Base-by-base conservation (phyloP, 2,113 vertebrate species). In the Chrysemys picta region DNA sequence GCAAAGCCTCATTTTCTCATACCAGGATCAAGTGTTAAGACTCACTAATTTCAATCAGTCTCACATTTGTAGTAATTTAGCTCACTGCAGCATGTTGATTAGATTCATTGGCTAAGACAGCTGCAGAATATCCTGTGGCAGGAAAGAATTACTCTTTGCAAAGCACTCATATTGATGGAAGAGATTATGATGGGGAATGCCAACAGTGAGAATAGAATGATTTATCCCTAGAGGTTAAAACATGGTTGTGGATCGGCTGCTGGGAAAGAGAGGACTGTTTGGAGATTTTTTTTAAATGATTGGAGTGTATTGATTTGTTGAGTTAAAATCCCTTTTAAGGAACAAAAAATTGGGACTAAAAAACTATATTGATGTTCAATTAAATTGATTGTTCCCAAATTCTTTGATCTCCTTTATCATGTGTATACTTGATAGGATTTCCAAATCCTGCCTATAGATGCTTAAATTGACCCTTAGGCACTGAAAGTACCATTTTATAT, bases 1-100 rank as follows among this genome's bases (percentile, higher is more conserved):
- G 89, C 82, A 85, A 88, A 93, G 6, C 53, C 80, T 90, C 9
- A 1, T 76, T 96, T 97, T 94, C 76, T 95, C 88, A 92, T 84
- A 85, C 87, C 86, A 88, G 76, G 95, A 85, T 91, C 90, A 93
- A 96, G 92, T 94, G 91, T 87, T 91, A 50, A 54, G 93, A 96
- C 90, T 91, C 86, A 88, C 94, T 97, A 52, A 97, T 95, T 97
- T 94, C 94, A 97, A 94, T 97, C 97, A 97, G 83, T 80, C 4
- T 85, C 54, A 80, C 79, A 80, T 38, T 0, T 35, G 59, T 87
- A 94, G 96, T 90, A 90, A 97, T 90, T 90, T 89, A 90, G 45
- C 93, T 97, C 97, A 85, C 97, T 95, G 88, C 97, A 94, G 97
- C 95, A 96, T 94, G 97, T 65, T 98, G 97, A 98, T 98, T 97